phyloP scores from a whole-genome alignment of 2,797 vertebrate species.

The Pipistrellus pygmaeus region DNA sequence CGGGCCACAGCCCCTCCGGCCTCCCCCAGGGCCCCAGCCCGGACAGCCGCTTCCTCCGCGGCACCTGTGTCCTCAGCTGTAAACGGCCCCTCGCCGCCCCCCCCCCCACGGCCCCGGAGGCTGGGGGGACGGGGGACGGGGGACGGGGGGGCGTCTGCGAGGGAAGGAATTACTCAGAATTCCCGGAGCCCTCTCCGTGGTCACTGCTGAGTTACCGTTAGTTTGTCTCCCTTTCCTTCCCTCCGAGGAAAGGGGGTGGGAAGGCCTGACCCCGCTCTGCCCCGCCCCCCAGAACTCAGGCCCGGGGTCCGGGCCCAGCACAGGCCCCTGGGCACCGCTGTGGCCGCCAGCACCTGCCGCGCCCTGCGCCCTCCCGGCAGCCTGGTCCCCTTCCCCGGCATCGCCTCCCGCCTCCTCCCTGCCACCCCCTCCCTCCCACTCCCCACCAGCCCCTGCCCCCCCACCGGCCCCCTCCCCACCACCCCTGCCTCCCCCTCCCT shows the following conservation, averaged over 20 bases:
- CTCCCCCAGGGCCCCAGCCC: accelerated
- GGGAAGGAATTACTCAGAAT: neutral
- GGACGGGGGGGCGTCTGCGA: too few species aligned
- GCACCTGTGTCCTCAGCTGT: neutral
- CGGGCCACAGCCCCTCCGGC: neutral
- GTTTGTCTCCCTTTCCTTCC: neutral
- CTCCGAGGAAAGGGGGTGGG: neutral
- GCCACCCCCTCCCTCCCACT: too few species aligned
- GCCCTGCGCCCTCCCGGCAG: neutral
- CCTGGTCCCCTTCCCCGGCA: too few species aligned
- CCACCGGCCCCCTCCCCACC: too few species aligned
- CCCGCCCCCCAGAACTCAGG: neutral
- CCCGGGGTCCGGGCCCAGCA: neutral
- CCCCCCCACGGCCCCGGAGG: neutral
- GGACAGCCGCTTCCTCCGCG: neutral
- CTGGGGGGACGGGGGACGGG: neutral
- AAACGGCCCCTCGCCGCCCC: neutral
- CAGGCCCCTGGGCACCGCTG: neutral
- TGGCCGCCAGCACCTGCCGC: neutral
- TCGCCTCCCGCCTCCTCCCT: neutral
- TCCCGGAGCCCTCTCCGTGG: accelerated
- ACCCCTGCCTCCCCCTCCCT: neutral
- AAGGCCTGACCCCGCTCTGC: neutral
- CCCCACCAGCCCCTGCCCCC: neutral
- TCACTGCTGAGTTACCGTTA: accelerated